Evolutionary conservation across 2,888 invertebrate species (phyloP), one percentile per base, ranked within the genome.

Genomic region (Mactromeris polynyma): DNA sequence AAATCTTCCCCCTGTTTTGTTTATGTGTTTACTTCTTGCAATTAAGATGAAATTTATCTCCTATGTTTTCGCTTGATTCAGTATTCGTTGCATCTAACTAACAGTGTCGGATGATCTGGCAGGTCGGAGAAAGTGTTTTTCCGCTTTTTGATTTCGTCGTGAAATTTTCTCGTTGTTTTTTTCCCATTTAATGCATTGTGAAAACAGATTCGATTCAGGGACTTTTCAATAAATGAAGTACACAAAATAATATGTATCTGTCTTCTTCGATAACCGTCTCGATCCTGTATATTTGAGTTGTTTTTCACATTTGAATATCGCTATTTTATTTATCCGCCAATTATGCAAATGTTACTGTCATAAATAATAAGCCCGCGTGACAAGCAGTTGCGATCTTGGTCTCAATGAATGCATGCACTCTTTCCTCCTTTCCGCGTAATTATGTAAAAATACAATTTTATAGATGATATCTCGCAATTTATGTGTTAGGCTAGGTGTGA

Each of bases 401-500:
- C 21, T 51, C 69, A 33, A 88, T 84, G 31, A 51, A 80, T 33
- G 51, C 33, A 80, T 64, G 38, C 6, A 73, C 73, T 73, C 33
- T 83, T 64, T 79, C 69, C 69, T 80, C 14, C 54, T 58, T 36
- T 81, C 46, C 4, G n/a, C 36, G 54, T 81, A 73, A 88, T 84
- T 84, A 64, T 54, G 78, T 40, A 42, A 78, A 78, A 77, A 85
- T 58, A 87, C 69, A 80, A 46, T 38, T 69, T 42, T 58, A 36
- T 31, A 86, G 89, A 89, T 89, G 77, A 26, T 86, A 89, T 89
- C 89, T 81, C 77, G 58, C 81, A 86, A 89, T 89, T 89, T 89
- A 89, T 81, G 79, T 80, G 58, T 40, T 64, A 31, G 77, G 42
- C 42, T 17, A 42, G 64, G 86, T 89, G 83, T 83, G 83, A 84